Evolutionary conservation across 2,888 invertebrate species (phyloP).

Genomic region (Anodontia alba): DNA sequence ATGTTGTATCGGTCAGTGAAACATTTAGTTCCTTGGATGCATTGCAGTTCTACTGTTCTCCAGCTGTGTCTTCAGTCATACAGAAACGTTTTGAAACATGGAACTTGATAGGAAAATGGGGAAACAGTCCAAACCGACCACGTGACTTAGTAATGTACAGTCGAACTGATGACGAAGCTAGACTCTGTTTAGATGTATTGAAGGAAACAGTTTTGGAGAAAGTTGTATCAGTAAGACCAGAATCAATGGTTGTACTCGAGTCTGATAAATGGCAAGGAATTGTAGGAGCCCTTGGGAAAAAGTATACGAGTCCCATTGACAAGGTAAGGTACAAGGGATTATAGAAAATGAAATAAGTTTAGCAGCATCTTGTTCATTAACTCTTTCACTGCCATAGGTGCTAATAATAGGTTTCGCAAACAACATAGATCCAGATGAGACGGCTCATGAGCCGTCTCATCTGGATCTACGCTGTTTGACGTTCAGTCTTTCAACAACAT

Average conservation of each 20-base stretch:
- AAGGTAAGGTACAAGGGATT: background rate
- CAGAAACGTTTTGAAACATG: background rate
- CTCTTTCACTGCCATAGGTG: too few relatives aligned
- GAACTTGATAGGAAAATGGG: background rate
- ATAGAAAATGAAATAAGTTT: too few relatives aligned
- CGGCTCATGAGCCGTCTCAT: too few relatives aligned
- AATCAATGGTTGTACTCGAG: conserved; percentile 36
- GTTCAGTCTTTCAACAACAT: too few relatives aligned
- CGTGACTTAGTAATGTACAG: conserved; percentile 19
- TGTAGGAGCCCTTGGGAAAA: conserved; percentile 1
- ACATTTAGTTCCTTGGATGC: background rate
- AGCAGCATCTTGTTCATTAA: too few relatives aligned
- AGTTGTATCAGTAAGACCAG: conserved; percentile 17
- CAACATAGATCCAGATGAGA: too few relatives aligned
- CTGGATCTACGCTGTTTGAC: too few relatives aligned
- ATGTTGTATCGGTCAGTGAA: background rate
- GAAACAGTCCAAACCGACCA: background rate
- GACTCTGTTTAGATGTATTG: conserved; percentile 30
- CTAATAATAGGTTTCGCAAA: too few relatives aligned
- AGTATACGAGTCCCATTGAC: conserved; percentile 18
- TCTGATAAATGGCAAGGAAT: conserved; percentile 46
- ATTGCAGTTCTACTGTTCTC: background rate
- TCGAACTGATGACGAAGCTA: conserved; percentile 21
- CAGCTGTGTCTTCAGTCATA: background rate
- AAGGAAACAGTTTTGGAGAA: conserved; percentile 26